phyloP scores from a whole-genome alignment of 2,888 invertebrate species.

The Punctoribates punctum region DNA sequence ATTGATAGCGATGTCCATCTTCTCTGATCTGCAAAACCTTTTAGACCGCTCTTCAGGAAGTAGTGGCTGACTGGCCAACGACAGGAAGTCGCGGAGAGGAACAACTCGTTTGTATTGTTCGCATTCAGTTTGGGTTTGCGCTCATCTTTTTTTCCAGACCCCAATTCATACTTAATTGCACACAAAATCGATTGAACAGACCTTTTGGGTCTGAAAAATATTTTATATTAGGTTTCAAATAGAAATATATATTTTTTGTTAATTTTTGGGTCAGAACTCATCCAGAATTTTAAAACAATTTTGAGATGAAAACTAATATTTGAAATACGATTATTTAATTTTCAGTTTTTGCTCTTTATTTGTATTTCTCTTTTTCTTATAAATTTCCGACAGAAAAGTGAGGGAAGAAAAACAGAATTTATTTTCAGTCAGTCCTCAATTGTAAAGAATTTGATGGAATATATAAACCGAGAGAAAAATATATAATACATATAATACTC shows the following conservation, averaged over 20 bases:
- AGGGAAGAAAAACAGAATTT: not conserved
- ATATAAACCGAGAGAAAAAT: not conserved
- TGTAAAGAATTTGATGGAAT: not conserved
- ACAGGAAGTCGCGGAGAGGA: constrained; percentile 34
- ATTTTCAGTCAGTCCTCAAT: not conserved
- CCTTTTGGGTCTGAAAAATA: not conserved
- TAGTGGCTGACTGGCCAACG: constrained; percentile 35
- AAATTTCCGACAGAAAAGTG: constrained; percentile 11
- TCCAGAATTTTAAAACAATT: not conserved
- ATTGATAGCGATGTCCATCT: constrained; percentile 19
- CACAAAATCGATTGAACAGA: constrained; percentile 5
- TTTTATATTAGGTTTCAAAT: not conserved
- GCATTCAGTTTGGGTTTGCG: not conserved
- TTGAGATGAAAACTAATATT: constrained; percentile 7
- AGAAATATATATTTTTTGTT: not conserved
- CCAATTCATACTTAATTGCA: constrained; percentile 33
- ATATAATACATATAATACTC: not conserved
- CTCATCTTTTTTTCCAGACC: constrained; percentile 24
- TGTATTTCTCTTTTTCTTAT: not conserved
- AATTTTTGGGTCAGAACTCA: not conserved
- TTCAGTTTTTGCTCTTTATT: not conserved
- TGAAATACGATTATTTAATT: constrained; percentile 15
- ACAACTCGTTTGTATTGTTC: constrained; percentile 28
- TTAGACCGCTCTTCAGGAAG: constrained; percentile 20
- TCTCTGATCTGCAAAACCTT: constrained; percentile 34